Evolutionary conservation across 2,113 vertebrate genomes (phyloP).

Genomic region (Tychaedon coryphoeus): DNA sequence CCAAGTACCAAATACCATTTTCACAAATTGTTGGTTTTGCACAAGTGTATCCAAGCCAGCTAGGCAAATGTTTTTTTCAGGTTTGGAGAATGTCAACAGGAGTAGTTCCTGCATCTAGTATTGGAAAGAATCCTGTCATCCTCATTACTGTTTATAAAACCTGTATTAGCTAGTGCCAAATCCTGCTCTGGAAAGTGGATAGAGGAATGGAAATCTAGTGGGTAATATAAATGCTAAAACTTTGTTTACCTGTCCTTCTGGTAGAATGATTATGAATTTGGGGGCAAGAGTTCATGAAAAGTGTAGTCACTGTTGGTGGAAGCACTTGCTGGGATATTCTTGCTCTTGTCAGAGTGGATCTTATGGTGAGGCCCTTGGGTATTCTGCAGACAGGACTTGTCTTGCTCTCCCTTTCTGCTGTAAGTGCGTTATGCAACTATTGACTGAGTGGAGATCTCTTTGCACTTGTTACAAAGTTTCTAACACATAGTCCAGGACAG

Average conservation of each 20-base stretch:
- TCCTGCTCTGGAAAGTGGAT: not conserved
- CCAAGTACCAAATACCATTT: not conserved
- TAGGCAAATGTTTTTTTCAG: not conserved
- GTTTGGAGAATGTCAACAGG: not conserved
- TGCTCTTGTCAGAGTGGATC: not conserved
- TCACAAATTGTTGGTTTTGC: not conserved
- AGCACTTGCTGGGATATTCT: not conserved
- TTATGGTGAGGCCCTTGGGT: not conserved
- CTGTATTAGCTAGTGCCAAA: not conserved
- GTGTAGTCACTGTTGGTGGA: not conserved
- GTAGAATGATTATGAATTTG: not conserved
- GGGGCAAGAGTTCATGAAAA: not conserved
- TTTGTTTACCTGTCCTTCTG: not conserved
- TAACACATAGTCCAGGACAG: not conserved
- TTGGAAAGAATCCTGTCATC: not conserved
- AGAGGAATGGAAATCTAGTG: not conserved
- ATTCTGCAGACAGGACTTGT: not conserved
- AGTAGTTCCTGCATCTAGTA: not conserved
- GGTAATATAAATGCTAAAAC: not conserved
- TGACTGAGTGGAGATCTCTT: not conserved
- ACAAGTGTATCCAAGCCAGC: not conserved
- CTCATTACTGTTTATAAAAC: not conserved
- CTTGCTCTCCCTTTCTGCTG: not conserved
- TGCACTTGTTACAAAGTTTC: not conserved
- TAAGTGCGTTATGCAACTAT: not conserved